Percentiles rank a stretch among this genome's conserved stretches.
These are phyloP conservation scores for Netelia fuscicornis DNA, from an alignment of 2,888 invertebrate genomes.

Conservation along the genomic window DNA sequence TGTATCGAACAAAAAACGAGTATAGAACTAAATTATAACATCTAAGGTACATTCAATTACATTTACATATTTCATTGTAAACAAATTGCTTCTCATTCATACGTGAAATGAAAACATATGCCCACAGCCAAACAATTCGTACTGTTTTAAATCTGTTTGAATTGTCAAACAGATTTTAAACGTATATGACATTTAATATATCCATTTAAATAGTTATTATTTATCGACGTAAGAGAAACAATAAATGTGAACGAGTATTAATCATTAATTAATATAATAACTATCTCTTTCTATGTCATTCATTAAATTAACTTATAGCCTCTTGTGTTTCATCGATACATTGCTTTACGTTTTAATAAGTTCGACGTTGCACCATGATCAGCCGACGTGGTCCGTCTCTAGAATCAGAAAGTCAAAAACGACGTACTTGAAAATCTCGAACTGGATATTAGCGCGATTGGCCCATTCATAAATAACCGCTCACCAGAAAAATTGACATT, in stretches of 20 bases:
- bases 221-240: conserved; percentile 12
- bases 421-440: conserved; percentile 50
- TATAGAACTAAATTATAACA: too few species aligned
- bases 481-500: conserved; percentile 45
- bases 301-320: conserved; percentile 70
- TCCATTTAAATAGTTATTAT: conserved; percentile 21
- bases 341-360: conserved; percentile 59
- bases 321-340: conserved; percentile 64
- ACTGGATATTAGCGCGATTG: conserved; percentile 6
- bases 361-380: conserved; percentile 72
- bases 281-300: conserved; percentile 28
- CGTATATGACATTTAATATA: conserved; percentile 3
- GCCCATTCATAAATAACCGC: conserved; percentile 81
- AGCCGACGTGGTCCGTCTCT: conserved; percentile 82
- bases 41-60: conserved; percentile 17
- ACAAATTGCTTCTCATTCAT: conserved; percentile 76
- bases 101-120: conserved; percentile 22
- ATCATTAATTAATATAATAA: conserved; percentile 38
- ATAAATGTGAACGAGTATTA: conserved; percentile 43
- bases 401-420: conserved; percentile 78
- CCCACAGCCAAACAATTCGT: conserved; percentile 45
- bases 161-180: conserved; percentile 49
- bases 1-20: neutral
- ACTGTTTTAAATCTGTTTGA: conserved; percentile 19
- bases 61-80: conserved; percentile 73